A percentile compares a stretch with the other conserved stretches of the same genome.
Conservation (phyloP, 2,888 invertebrate species). For the Noctua fimbriata region DNA sequence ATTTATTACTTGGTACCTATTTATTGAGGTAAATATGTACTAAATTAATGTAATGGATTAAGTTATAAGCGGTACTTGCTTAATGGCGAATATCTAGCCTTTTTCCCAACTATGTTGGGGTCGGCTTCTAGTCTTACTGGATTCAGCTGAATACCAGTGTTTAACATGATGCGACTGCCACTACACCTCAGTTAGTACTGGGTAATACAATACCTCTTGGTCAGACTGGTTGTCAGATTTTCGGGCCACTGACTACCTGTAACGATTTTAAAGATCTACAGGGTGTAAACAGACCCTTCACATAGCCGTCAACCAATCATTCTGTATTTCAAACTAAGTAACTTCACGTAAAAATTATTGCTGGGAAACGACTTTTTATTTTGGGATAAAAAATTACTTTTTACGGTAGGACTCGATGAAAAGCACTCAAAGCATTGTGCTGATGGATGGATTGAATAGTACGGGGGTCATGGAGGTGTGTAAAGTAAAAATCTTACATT, state of each 20-base stretch:
- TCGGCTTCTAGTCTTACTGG: not conserved
- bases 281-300: too few relatives aligned
- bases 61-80: not conserved
- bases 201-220: not conserved
- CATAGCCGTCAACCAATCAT: too few relatives aligned
- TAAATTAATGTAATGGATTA: not conserved
- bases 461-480: too few relatives aligned
- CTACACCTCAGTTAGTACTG: not conserved
- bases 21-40: not conserved
- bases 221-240: not conserved
- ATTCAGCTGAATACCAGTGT: not conserved
- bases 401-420: too few relatives aligned
- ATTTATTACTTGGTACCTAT: slow-evolving; percentile 18
- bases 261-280: not conserved
- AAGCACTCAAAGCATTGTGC: too few relatives aligned
- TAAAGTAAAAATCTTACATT: too few relatives aligned
- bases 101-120: not conserved
- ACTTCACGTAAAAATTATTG: too few relatives aligned
- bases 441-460: too few relatives aligned
- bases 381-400: too few relatives aligned
- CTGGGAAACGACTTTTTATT: too few relatives aligned
- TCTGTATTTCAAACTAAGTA: too few relatives aligned
- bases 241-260: not conserved
- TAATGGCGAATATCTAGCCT: not conserved
- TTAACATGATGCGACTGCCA: not conserved